Base-by-base conservation (phyloP, 2,113 vertebrate genomes). In the Tringa solitaria region DNA sequence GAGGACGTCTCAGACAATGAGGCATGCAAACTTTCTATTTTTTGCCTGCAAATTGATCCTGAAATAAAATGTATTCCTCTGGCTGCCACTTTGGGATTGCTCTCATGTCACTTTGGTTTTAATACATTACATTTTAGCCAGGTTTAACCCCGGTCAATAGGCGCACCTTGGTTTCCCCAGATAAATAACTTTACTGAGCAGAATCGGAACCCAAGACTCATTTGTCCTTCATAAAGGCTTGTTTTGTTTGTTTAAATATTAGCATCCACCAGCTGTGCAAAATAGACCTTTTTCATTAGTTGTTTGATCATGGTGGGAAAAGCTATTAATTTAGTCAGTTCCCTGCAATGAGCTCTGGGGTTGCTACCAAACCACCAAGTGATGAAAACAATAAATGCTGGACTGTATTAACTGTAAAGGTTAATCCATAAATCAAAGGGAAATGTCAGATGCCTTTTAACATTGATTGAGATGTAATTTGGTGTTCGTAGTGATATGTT, bases 361-460 rank as follows among this genome's bases (percentile, higher is more conserved):
- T 93, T 96, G 94, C 97, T 95, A 91, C 92, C 92, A 83, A 97
- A 96, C 91, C 95, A 95, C 46, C 3, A 81, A 74, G 70, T 75
- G 89, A 87, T 92, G 94, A 91, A 97, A 97, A 95, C 95, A 93
- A 97, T 96, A 97, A 98, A 97, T 70, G 81, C 87, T 91, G 39
- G 69, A 95, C 80, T 95, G 79, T 45, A 94, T 97, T 93, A 96
- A 95, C 94, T 93, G 94, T 96, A 98, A 98, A 98, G 98, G 98
- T 98, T 98, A 97, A 97, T 97, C 94, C 98, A 97, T 98, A 97
- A 98, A 98, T 98, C 98, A 98, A 96, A 97, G 82, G 96, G 87
- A 98, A 98, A 98, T 97, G 98, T 98, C 98, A 98, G 91, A 59
- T 84, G 95, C 96, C 97, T 97, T 96, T 97, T 97, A 97, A 97